Evolutionary conservation across 2,797 vertebrate genomes (phyloP), one percentile per base, ranked within the genome.

Genomic region (Poecilia velifera): DNA sequence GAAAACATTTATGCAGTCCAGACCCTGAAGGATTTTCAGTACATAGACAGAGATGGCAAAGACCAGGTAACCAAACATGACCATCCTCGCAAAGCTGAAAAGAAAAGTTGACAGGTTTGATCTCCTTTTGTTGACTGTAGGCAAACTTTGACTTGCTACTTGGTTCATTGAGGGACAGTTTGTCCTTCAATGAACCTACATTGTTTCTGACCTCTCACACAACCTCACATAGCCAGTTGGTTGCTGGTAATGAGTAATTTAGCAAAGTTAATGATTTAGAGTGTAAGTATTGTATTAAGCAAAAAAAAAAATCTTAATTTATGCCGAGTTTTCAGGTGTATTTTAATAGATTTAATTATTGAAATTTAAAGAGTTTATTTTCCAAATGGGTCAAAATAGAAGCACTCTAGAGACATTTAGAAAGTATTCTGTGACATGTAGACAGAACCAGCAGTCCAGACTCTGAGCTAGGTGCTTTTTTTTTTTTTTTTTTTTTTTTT

Each of bases 1-100:
- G 97, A 98, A 92, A 98, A 98, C 90, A 98, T 98, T 85, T 98
- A 98, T 0, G 97, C 97, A 14, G 97, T 98, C 82, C 97, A 98
- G 93, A 98, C 97, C 1, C 95, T 98, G 72, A 98, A 98, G 92
- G 97, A 98, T 90, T 98, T 98, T 89, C 97, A 98, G 90, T 98
- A 96, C 47, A 97, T 98, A 83, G 97, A 98, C 93, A 93, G 97
- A 0, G 97, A 98, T 0, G 97, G 97, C 90, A 98, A 98, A 90
- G 97, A 98, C 93, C 97, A 98, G 96, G 96, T 96, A 94, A 59
- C 57, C 77, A 80, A 76, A 75, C 82, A 82, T 74, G 74, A 71
- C 41, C 82, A 59, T 55, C 34, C 22, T 28, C 68, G 82, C 82
- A 86, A 57, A 76, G 68, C 79, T 71, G 4, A 49, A 76, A 28